Evolutionary conservation across 37 sponge, comb jelly and placozoan genomes (phyloP), one percentile per base, ranked within the genome.

Genomic region (Hexactinellida sp.): DNA sequence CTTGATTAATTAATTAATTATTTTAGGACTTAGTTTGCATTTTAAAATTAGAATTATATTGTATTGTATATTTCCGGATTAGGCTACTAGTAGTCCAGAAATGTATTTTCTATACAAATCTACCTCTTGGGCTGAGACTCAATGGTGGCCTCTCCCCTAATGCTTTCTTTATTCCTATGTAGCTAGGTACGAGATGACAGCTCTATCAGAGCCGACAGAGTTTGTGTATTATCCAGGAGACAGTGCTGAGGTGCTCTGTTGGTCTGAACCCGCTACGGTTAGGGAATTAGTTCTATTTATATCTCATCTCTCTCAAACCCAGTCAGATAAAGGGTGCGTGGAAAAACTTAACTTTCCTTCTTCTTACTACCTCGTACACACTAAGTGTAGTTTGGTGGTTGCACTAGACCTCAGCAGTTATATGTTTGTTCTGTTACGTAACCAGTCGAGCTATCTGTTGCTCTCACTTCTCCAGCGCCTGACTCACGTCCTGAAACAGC

Each of bases 321-420:
- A 41, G 47, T n/a, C 76, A 21, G 28, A 63, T 3, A 28, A n/a
- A 63, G 76, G 76, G 13, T 21, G 13, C 34, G 28, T n/a, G 13
- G 34, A 28, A 28, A 28, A 10, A 32, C 13, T 63, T n/a, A n/a
- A 63, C 13, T 63, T 63, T 28, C 13, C 76, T 21, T 10, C 21
- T n/a, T 63, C 76, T 3, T 63, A 63, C 76, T 63, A 63, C 34
- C 76, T 63, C 21, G 76, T 63, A n/a, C 76, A 63, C 30, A 63
- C 76, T 28, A 25, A n/a, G 3, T 63, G 76, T n/a, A 63, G 76
- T 23, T 28, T 63, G 3, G 76, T 63, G 25, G 13, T 63, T 25
- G 76, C 28, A 21, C 30, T 63, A n/a, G 76, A 63, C 76, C 21
- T 63, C 25, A 63, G 76, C 13, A 63, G 76, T n/a, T 63, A 63